Base-by-base conservation (phyloP, 2,888 invertebrate species). In the Drosophila merina region DNA sequence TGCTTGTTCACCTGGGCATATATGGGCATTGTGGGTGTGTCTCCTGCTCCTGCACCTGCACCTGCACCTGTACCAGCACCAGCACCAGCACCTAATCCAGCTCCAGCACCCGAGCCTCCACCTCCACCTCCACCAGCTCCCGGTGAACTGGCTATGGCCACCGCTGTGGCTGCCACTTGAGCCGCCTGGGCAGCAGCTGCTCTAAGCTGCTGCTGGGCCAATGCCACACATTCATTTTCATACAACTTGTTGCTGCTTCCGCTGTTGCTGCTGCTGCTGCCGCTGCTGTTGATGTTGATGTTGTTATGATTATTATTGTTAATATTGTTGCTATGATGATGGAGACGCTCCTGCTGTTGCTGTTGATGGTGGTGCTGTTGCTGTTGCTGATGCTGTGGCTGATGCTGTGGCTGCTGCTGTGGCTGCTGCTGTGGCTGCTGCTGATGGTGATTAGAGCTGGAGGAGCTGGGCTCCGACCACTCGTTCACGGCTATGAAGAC, bases 401-500 rank as follows among this genome's bases (percentile, higher is more conserved):
- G 38, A 4, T 38, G n/a, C 47, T 70, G 14, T 14, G 0, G 67
- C 49, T 63, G 69, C 6, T 64, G 45, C 0, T 28, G 58, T 9
- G 33, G 30, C 55, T 63, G 69, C 6, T 64, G 45, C 0, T 28
- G 58, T 9, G 33, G 30, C 55, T 72, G 59, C n/a, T 51, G 66
- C 49, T 73, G 70, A 31, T 62, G 59, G 50, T 56, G 47, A 9
- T 31, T 55, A 9, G 63, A 63, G 36, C 44, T 14, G 14, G 14
- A 14, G 14, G 63, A 63, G 36, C 44, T 50, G 31, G 36, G 79
- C 73, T 84, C 86, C n/a, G 85, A 74, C 94, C 94, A 94, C 79
- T 94, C 94, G n/a, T 94, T 94, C 1, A 94, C 94, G 1, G 94
- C 94, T 74, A 94, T 94, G 91, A 94, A 93, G 9, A 94, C 93